phyloP scores from a whole-genome alignment of 2,888 invertebrate species.

The Lithophane socia region DNA sequence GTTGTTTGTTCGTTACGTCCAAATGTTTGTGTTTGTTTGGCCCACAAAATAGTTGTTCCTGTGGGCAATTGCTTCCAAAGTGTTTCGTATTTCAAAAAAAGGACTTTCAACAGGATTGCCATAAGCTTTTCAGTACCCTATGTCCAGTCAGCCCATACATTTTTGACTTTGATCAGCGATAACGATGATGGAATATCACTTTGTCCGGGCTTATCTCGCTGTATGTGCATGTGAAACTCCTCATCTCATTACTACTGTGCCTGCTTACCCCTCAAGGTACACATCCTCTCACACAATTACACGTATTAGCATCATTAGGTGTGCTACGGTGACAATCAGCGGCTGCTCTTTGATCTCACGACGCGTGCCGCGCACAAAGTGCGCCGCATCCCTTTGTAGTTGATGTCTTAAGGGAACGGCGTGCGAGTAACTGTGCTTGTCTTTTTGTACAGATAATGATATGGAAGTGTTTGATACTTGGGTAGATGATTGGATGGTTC shows the following conservation, averaged over 20 bases:
- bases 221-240: neutral
- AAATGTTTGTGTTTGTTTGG: neutral
- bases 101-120: neutral
- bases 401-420: slow-evolving; percentile 45
- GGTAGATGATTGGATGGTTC: neutral
- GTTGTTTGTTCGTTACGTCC: neutral
- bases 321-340: slow-evolving; percentile 49
- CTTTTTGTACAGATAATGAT: slow-evolving; percentile 38
- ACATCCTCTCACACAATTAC: slow-evolving; percentile 38
- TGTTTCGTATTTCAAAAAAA: neutral
- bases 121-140: neutral
- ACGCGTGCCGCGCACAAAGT: slow-evolving; percentile 78
- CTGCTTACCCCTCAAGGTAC: slow-evolving; percentile 24
- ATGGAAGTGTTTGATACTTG: slow-evolving; percentile 13
- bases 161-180: too few species aligned
- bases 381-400: slow-evolving; percentile 53
- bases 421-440: slow-evolving; percentile 18
- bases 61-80: neutral
- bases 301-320: slow-evolving; percentile 52
- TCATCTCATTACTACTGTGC: neutral
- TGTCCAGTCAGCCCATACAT: too few species aligned
- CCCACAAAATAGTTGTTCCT: neutral
- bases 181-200: neutral
- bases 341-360: slow-evolving; percentile 69
- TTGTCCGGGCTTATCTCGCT: neutral